Evolutionary conservation across 2,113 vertebrate species (phyloP).

Genomic region (Aldabrachelys gigantea): DNA sequence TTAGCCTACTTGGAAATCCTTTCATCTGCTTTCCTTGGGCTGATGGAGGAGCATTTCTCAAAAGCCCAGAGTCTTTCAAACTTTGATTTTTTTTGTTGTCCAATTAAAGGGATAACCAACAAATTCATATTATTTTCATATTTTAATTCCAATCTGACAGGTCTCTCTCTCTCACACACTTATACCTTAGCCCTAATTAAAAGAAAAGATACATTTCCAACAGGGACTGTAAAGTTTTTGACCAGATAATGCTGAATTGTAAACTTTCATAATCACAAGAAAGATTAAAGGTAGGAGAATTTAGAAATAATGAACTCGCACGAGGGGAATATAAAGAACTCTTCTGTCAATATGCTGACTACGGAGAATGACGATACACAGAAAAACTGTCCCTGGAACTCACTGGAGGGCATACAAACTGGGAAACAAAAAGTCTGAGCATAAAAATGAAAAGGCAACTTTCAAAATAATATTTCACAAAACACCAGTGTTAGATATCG

Average conservation of each 20-base stretch:
- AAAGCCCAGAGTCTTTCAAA: neutral
- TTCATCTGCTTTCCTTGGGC: neutral
- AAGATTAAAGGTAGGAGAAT: neutral
- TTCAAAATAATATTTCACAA: conserved; percentile 57
- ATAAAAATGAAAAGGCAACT: conserved; percentile 52
- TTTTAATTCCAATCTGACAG: neutral
- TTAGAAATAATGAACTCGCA: neutral
- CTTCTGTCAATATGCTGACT: neutral
- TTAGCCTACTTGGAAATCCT: neutral
- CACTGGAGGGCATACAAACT: neutral
- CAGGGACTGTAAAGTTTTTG: neutral
- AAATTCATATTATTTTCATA: neutral
- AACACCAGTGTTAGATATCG: neutral
- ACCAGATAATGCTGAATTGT: neutral
- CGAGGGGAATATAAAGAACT: neutral
- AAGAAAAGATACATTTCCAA: neutral
- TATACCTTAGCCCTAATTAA: neutral
- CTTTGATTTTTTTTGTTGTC: neutral
- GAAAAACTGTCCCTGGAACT: neutral
- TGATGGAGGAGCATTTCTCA: neutral
- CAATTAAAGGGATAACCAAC: neutral
- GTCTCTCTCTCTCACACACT: accelerated
- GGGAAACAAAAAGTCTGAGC: conserved; percentile 26
- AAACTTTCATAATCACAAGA: conserved; percentile 7
- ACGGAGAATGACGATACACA: neutral